Conservation (phyloP, 2,888 invertebrate genomes). For the Athetis lepigone region DNA sequence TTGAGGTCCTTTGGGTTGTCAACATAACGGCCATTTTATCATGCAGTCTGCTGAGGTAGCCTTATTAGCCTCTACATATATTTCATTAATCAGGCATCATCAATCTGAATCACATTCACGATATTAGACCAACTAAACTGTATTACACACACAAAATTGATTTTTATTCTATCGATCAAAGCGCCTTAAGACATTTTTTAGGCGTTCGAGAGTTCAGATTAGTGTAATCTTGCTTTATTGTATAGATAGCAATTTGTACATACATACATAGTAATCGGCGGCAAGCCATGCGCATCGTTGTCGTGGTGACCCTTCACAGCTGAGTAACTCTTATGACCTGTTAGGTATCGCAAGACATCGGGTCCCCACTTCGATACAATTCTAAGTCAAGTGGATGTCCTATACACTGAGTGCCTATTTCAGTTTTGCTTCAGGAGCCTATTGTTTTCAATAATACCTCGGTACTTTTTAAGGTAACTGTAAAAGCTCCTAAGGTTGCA, state of each 20-base stretch:
- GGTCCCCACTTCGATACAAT: slow-evolving; percentile 35
- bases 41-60: too few relatives aligned
- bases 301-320: slow-evolving; percentile 44
- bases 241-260: slow-evolving; percentile 12
- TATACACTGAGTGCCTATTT: neutral
- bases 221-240: slow-evolving; percentile 8
- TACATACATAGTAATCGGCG: slow-evolving; percentile 27
- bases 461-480: too few relatives aligned
- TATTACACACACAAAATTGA: slow-evolving; percentile 2
- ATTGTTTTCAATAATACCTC: too few relatives aligned
- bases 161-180: neutral
- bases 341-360: slow-evolving; percentile 49
- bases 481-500: too few relatives aligned
- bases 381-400: slow-evolving; percentile 18
- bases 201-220: neutral
- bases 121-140: slow-evolving; percentile 4
- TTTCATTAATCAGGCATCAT: too few relatives aligned
- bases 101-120: slow-evolving; percentile 13
- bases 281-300: slow-evolving; percentile 42
- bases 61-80: too few relatives aligned
- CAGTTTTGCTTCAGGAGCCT: slow-evolving; percentile 11
- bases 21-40: too few relatives aligned
- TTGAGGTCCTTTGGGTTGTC: too few relatives aligned
- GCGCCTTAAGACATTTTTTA: slow-evolving; percentile 3
- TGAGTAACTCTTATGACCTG: slow-evolving; percentile 44